These are phyloP conservation scores for Pinna nobilis DNA, from an alignment of 1,140 invertebrate genomes.

Conservation along the genomic window DNA sequence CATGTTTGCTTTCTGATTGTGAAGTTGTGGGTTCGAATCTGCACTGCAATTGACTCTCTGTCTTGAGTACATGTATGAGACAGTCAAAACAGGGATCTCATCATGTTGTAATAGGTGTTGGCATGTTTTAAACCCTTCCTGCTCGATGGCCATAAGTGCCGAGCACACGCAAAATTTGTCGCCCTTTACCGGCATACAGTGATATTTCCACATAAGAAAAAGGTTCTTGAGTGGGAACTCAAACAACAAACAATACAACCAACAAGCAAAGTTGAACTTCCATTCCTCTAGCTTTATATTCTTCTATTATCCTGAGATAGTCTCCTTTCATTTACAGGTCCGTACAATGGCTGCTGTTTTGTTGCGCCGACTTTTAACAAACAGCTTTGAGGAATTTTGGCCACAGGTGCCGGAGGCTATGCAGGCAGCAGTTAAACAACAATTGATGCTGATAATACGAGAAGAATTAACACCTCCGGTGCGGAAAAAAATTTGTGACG, in stretches of 20 bases:
- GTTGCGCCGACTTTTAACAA: conserved; percentile 90
- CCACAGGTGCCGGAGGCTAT: conserved; percentile 86
- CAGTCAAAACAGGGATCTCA: no score
- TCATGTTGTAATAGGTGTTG: no score
- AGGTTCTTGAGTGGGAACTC: not conserved
- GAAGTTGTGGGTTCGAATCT: no score
- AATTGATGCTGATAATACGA: conserved; percentile 86
- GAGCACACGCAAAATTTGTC: not conserved
- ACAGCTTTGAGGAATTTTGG: conserved; percentile 93
- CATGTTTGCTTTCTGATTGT: no score
- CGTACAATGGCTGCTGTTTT: conserved; percentile 93
- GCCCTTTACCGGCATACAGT: not conserved
- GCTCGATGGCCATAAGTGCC: not conserved
- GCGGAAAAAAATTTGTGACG: conserved; percentile 94
- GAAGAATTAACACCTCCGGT: conserved; percentile 85
- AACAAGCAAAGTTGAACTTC: no score
- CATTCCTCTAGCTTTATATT: no score
- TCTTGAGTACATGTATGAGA: no score
- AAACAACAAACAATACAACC: no score
- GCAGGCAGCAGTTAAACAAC: conserved; percentile 88
- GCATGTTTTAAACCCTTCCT: no score
- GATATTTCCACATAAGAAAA: not conserved
- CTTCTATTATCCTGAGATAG: no score
- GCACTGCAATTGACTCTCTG: no score
- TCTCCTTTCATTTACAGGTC: conserved; percentile 71